Base-by-base conservation (phyloP, 2,888 invertebrate species). In the Nymphalis urticae region DNA sequence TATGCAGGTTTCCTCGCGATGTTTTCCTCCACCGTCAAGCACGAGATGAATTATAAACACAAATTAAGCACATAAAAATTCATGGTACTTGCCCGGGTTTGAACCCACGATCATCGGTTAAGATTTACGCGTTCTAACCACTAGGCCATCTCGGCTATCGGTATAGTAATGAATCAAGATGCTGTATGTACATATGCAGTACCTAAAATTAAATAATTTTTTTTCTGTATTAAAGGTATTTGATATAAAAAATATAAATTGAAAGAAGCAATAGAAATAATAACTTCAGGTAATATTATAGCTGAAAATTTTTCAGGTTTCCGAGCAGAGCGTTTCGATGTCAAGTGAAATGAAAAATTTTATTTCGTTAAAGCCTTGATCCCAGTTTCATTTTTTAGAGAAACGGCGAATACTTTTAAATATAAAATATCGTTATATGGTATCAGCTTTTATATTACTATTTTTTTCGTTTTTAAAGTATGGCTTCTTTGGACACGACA, bases 211-310 rank as follows among this genome's bases (percentile, higher is more conserved):
- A 21, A 21, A 1, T 21, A n/a, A n/a, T 21, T 21, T 32, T 6
- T 32, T 32, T 32, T 32, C 1, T 16, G 0, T 9, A 56, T n/a
- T 9, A 24, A 24, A 17, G 10, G 24, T 27, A 27, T 6, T 32
- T 56, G 5, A 27, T 54, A 54, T 24, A 13, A 54, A 32, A 8
- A 56, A 32, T 8, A 56, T 56, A 17, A 56, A 56, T 56, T 56
- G 32, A 56, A 32, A 9, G 54, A 56, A 56, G 54, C 54, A 56
- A n/a, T 56, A 56, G 16, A 56, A 56, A 56, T 42, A 10, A 13
- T 13, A 42, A 32, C 27, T 51, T 51, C 19, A 56, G 27, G 54
- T 56, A 56, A 56, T 56, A 32, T 56, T 56, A 56, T 56, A 56
- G 17, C 54, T 56, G n/a, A 56, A 32, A 32, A 9, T 56, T 56